Evolutionary conservation across 2,797 vertebrate species (phyloP), one percentile per base, ranked within the genome.

Genomic region (Poliocrania exsul): DNA sequence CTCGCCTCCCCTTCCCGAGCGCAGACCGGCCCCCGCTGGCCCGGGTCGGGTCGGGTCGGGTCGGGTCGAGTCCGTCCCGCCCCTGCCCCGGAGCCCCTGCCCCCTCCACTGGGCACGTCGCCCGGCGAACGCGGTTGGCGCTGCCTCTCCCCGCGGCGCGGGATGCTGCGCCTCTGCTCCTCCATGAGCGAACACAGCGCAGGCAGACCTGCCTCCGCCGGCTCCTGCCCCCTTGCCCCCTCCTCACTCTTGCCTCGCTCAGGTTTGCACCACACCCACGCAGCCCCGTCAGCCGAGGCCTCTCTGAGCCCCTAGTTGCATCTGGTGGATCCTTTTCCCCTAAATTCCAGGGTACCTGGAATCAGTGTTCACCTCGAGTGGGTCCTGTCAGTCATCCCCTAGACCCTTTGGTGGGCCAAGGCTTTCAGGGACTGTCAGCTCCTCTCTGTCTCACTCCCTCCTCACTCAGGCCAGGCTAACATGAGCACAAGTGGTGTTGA

Each of bases 101-200:
- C 44, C 29, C 40, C 29, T 5, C 8, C 5, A 13, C 21, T 8
- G 40, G 77, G 83, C 54, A 16, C 5, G n/a, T 12, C 11, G 72
- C 87, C 37, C 38, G 11, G 24, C 9, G 7, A 2, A 37, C 31
- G 92, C 40, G 49, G 79, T 62, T 3, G 7, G 33, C 2, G 10
- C 47, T 21, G 58, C 50, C n/a, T 13, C 33, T 75, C 14, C 44
- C 70, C 38, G 33, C 26, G 49, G 49, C 44, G 82, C 4, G 29
- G 7, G 1, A 17, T 12, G 5, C 29, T 40, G 74, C n/a, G 4
- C 66, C 8, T 50, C 42, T 33, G 35, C 31, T 33, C 16, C 40
- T 0, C 23, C 20, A 1, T 2, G 26, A 47, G 6, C 1, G 56
- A 50, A 9, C 44, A 0, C 16, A 24, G 40, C 6, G 6, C 23